Conservation (phyloP, 2,888 invertebrate species). For the Capitulum mitella region DNA sequence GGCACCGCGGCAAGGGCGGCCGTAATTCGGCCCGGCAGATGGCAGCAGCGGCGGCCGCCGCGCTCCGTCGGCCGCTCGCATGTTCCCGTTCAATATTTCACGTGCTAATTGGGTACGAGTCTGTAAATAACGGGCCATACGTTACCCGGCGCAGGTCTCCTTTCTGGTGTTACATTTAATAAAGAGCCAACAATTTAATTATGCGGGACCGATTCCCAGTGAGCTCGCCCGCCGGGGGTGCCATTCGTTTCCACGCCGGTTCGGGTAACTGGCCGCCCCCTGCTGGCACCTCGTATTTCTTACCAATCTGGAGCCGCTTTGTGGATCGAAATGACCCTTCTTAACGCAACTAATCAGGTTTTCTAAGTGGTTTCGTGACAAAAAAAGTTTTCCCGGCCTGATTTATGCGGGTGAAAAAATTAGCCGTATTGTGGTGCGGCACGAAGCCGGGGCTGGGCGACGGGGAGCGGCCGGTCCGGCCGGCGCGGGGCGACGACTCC, state of each 20-base stretch:
- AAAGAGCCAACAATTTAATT: conserved; percentile 25
- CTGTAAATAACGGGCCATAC: conserved; percentile 17
- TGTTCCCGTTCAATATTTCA: conserved; percentile 6
- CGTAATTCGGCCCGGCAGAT: not conserved
- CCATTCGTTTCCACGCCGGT: not conserved
- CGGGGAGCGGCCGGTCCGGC: not conserved
- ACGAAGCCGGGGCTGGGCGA: not conserved
- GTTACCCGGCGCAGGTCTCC: not conserved
- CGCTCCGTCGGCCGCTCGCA: not conserved
- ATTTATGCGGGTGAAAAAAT: not conserved
- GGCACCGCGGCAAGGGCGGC: not conserved
- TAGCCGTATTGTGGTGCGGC: not conserved
- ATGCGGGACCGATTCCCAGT: not conserved
- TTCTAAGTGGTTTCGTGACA: conserved; percentile 20
- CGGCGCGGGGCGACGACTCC: too few species aligned
- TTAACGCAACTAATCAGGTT: conserved; percentile 20
- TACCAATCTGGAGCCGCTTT: not conserved
- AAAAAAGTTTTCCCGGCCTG: conserved; percentile 3
- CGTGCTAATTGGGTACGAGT: conserved; percentile 14
- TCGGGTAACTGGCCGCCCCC: not conserved
- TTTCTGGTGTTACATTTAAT: conserved; percentile 23
- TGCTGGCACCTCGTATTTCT: conserved; percentile 6
- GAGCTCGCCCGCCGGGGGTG: not conserved
- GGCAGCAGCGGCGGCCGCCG: not conserved
- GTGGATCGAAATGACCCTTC: conserved; percentile 20